A percentile compares a stretch with the other conserved stretches of the same genome.
These are phyloP conservation scores for Himalopsyche japonica DNA, from an alignment of 2,888 invertebrate genomes.

Conservation along the genomic window DNA sequence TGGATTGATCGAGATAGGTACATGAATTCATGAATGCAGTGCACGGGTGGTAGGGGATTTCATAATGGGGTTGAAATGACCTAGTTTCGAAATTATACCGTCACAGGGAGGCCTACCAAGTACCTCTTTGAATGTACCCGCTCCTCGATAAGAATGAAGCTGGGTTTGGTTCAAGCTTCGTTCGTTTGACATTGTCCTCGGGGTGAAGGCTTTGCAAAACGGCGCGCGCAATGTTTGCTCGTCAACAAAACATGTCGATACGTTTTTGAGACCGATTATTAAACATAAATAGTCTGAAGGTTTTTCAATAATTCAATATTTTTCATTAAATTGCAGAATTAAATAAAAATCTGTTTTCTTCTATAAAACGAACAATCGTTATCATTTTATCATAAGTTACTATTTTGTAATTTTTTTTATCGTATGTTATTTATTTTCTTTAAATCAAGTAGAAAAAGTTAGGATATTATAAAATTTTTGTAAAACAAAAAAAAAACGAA, in stretches of 20 bases:
- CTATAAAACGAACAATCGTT: no score
- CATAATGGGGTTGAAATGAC: slow-evolving; percentile 30
- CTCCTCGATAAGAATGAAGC: slow-evolving; percentile 5
- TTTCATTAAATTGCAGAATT: no score
- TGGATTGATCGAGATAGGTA: slow-evolving; percentile 30
- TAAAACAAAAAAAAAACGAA: no score
- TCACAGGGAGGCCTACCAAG: slow-evolving; percentile 2
- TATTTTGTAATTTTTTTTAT: no score
- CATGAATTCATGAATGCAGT: slow-evolving; percentile 35
- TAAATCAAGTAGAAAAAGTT: no score
- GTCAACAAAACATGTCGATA: background rate
- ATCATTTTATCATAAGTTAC: no score
- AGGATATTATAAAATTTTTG: no score
- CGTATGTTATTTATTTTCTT: no score
- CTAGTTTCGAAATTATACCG: slow-evolving; percentile 24
- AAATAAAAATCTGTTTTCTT: no score
- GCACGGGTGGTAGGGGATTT: slow-evolving; percentile 2
- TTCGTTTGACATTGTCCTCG: background rate
- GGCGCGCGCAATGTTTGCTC: background rate
- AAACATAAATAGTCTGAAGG: background rate
- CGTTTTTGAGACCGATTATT: background rate
- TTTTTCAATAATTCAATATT: background rate
- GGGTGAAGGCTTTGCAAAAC: background rate
- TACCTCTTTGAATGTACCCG: slow-evolving; percentile 20
- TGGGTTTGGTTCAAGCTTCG: background rate